Conservation (phyloP, 2,113 vertebrate genomes). For the Cryptomyrus ogoouensis region DNA sequence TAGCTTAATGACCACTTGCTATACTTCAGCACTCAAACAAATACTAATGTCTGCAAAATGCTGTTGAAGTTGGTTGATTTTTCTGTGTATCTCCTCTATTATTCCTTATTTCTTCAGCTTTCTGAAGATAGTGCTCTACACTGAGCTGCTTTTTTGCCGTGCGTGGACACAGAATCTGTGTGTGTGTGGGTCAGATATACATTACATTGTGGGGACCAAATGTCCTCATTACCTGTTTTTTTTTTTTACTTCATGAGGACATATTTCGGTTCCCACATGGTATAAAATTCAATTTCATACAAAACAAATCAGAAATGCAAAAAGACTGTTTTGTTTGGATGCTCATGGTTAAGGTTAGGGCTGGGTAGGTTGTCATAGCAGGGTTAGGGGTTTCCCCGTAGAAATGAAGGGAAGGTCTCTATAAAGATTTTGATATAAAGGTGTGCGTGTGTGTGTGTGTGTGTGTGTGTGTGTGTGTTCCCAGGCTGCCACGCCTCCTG, state of each 20-base stretch:
- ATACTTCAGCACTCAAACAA: neutral
- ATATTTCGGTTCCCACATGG: too few relatives aligned
- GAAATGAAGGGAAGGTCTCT: neutral
- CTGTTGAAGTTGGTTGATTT: neutral
- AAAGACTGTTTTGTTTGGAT: too few relatives aligned
- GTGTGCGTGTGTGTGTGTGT: neutral
- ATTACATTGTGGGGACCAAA: too few relatives aligned
- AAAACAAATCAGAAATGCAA: too few relatives aligned
- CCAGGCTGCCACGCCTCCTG: slow-evolving; percentile 81
- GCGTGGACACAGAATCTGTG: neutral
- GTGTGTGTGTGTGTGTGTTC: neutral
- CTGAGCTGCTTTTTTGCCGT: neutral
- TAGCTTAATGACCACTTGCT: neutral
- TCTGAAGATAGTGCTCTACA: neutral
- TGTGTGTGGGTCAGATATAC: too few relatives aligned
- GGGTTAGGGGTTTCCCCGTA: neutral
- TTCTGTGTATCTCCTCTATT: neutral
- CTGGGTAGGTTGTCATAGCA: too few relatives aligned
- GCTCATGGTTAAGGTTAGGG: too few relatives aligned
- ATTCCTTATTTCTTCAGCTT: neutral
- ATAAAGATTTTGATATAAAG: neutral
- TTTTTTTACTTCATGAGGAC: too few relatives aligned
- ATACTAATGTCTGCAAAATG: neutral
- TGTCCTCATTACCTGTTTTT: too few relatives aligned
- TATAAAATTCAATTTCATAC: too few relatives aligned